Evolutionary conservation across 2,113 vertebrate genomes (phyloP).

Genomic region (Mormyrus iriodes): DNA sequence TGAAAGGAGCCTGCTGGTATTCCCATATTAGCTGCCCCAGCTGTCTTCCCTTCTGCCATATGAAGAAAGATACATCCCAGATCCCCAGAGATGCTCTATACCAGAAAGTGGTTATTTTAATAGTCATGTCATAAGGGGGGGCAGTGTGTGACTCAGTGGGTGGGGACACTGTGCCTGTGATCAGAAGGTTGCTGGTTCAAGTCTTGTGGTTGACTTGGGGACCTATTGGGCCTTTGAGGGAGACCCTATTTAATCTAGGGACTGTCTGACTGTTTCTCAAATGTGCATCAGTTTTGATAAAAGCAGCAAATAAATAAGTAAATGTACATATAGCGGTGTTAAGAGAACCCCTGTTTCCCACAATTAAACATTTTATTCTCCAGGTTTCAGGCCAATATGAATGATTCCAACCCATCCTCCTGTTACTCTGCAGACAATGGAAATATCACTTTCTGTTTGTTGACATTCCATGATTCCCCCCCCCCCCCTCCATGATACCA

Average conservation of each 20-base stretch:
- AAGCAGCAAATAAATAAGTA: background rate
- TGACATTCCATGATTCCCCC: background rate
- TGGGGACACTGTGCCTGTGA: background rate
- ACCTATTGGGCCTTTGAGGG: background rate
- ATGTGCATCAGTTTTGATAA: background rate
- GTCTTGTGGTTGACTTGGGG: background rate
- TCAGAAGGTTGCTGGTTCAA: background rate
- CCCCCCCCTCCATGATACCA: background rate
- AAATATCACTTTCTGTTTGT: background rate
- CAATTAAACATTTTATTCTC: background rate
- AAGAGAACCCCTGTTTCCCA: background rate
- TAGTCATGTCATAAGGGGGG: background rate
- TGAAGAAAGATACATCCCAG: background rate
- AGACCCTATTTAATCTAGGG: background rate
- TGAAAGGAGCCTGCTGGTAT: no score
- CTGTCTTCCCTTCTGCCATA: background rate
- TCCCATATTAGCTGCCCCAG: background rate
- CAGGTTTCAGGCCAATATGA: background rate
- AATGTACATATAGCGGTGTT: background rate
- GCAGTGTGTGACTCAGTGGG: background rate
- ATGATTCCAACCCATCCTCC: background rate
- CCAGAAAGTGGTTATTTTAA: background rate
- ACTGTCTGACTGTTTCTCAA: background rate
- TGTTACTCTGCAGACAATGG: background rate
- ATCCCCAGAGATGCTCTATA: background rate